phyloP scores from a whole-genome alignment of 2,797 vertebrate genomes.

The Sebastiscus albofasciatus region DNA sequence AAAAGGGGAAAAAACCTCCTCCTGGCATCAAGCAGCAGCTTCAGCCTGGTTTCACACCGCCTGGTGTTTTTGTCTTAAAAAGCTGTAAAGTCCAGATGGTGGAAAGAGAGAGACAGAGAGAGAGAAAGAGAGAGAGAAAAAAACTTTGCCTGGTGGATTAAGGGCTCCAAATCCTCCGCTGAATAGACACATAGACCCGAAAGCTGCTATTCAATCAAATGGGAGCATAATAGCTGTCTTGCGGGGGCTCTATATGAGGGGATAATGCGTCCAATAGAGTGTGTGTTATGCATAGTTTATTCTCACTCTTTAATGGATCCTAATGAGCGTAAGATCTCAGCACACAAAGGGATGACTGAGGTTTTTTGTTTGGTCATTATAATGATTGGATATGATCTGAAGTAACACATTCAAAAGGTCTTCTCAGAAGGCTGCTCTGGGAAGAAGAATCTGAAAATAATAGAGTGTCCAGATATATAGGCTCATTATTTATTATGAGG shows the following conservation, averaged over 20 bases:
- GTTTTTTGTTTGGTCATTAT: constrained; percentile 70
- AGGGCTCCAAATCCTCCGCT: constrained; percentile 80
- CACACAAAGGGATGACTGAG: constrained; percentile 57
- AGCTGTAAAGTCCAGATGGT: constrained; percentile 86
- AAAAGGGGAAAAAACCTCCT: constrained; percentile 30
- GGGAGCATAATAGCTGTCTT: constrained; percentile 75
- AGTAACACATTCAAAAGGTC: constrained; percentile 39
- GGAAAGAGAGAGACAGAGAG: constrained; percentile 37
- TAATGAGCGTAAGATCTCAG: constrained; percentile 74
- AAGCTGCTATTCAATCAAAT: constrained; percentile 78
- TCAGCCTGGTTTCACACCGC: constrained; percentile 76
- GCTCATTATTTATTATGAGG: constrained; percentile 20
- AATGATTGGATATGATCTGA: constrained; percentile 66
- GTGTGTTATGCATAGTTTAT: constrained; percentile 79
- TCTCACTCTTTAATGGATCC: constrained; percentile 66
- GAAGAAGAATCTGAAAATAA: constrained; percentile 37
- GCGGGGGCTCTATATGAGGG: constrained; percentile 58
- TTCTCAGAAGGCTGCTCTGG: constrained; percentile 23
- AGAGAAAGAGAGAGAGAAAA: constrained; percentile 36
- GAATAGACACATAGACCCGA: constrained; percentile 78
- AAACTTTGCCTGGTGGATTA: constrained; percentile 85
- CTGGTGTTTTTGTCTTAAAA: constrained; percentile 84
- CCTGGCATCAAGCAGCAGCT: constrained; percentile 65
- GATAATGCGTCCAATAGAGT: constrained; percentile 73
- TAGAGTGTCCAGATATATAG: neutral